Evolutionary conservation across 2,888 invertebrate species (phyloP), one percentile per base, ranked within the genome.

Genomic region (Scaptomyza caliginosa): DNA sequence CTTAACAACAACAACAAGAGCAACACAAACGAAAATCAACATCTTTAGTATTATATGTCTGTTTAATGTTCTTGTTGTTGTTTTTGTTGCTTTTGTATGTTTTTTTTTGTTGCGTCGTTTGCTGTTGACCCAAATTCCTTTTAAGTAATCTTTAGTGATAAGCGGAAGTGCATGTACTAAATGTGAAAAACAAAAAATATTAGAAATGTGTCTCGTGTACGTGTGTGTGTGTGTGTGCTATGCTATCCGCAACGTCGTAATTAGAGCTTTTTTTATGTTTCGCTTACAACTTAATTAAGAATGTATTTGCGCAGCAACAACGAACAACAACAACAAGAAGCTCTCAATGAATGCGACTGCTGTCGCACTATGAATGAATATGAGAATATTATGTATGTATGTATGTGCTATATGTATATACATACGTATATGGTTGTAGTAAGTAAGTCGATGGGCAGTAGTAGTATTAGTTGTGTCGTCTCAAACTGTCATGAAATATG

Each of bases 251-350:
- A 65, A 65, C 82, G 85, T 50, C 85, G 82, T 85, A 80, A 80
- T 74, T 79, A 73, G 80, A 80, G 67, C 75, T 75, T 75, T 77
- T 30, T 72, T 77, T 71, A 84, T 86, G 81, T 82, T 83, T 83
- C 73, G 65, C 75, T 81, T 86, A 85, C 81, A 79, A 83, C 84
- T 74, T 76, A 84, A 81, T 87, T 85, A 72, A 79, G 74, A 79
- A 85, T 72, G 76, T 79, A 72, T 87, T 81, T 86, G 79, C 79
- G 77, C 86, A 80, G 80, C 77, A 75, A 62, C 59, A 49, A 30
- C 46, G n/a, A 34, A 38, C 39, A 30, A 24, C 40, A 45, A 48
- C 17, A 45, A 32, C 34, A 30, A 32, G 48, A 30, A 30, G 45
- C 51, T 50, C 42, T 59, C 50, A 77, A 59, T 74, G 78, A 78